These are phyloP conservation scores for Cylloceria caligata DNA, from an alignment of 2,888 invertebrate genomes.

Conservation along the genomic window DNA sequence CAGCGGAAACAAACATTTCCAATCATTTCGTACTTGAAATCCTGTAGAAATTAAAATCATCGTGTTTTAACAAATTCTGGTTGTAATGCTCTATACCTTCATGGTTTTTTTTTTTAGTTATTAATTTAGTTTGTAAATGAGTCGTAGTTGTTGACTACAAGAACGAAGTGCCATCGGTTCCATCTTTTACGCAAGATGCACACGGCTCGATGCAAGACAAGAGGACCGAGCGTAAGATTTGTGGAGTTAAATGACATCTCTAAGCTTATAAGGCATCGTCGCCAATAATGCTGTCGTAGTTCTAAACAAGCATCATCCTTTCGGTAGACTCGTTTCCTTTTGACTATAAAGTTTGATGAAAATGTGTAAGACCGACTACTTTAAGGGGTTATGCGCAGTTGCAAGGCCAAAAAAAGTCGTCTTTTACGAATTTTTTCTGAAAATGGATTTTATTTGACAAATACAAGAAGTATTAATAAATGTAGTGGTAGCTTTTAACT, in stretches of 20 bases:
- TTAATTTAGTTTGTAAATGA: neutral
- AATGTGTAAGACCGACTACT: too few species aligned
- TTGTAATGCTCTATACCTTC: neutral
- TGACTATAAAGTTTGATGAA: too few species aligned
- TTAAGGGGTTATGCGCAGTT: too few species aligned
- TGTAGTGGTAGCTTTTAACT: too few species aligned
- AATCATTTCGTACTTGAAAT: constrained; percentile 3
- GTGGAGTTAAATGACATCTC: neutral
- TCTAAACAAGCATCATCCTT: too few species aligned
- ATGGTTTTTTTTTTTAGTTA: neutral
- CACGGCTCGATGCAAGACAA: neutral
- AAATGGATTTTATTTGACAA: too few species aligned
- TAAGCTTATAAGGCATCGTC: neutral
- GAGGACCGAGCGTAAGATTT: neutral
- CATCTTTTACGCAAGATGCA: neutral
- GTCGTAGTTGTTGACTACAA: neutral
- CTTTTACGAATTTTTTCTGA: too few species aligned
- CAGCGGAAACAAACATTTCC: neutral
- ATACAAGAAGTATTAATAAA: too few species aligned
- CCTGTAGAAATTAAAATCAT: constrained; percentile 22
- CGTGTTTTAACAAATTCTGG: neutral
- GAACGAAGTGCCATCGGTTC: neutral
- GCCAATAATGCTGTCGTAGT: too few species aligned
- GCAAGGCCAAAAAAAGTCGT: too few species aligned
- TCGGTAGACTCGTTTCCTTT: too few species aligned